Base-by-base conservation (phyloP, 2,888 invertebrate species). In the Caenorhabditis wallacei region DNA sequence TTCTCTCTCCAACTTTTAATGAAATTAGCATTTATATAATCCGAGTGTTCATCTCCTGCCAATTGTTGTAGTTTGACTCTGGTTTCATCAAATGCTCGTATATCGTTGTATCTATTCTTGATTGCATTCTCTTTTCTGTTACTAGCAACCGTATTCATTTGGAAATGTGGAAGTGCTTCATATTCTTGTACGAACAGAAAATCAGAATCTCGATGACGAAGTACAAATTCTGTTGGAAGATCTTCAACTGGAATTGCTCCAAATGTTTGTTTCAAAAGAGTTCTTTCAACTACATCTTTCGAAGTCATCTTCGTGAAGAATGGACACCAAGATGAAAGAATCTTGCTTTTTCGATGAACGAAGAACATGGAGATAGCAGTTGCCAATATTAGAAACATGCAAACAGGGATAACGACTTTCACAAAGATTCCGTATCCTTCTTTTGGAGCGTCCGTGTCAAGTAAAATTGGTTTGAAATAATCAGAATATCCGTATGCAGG, bases 1-100 rank as follows among this genome's bases (percentile, higher is more conserved):
- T 90, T 87, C 54, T 91, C 92, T 63, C 92, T 92, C 89, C 93
- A 94, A 18, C 93, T 93, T 93, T 91, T 93, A 8, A 94, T 92
- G 89, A 90, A 93, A 89, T 93, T 94, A 10, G 93, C 94, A 88
- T 93, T 93, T 85, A 94, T 93, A 88, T 94, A 94, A 85, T 93
- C 93, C 10, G 92, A 89, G 22, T 66, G 40, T 54, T 88, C 88
- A 24, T 87, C 85, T 13, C 84, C 85, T 18, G 79, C 56, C 11
- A 92, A 87, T 54, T 93, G 89, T 54, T 86, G 89, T 72, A 93
- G 86, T 56, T 89, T 90, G 4, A 94, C 93, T 59, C 94, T 88
- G 0, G 93, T 92, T 69, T 92, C 92, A 84, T 94, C 94, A 81
- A 91, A 92, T 68, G 93, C 93, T 20, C 93, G 88, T 2, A 94